Conservation (phyloP, 2,888 invertebrate genomes). For the Colostygia pectinataria region DNA sequence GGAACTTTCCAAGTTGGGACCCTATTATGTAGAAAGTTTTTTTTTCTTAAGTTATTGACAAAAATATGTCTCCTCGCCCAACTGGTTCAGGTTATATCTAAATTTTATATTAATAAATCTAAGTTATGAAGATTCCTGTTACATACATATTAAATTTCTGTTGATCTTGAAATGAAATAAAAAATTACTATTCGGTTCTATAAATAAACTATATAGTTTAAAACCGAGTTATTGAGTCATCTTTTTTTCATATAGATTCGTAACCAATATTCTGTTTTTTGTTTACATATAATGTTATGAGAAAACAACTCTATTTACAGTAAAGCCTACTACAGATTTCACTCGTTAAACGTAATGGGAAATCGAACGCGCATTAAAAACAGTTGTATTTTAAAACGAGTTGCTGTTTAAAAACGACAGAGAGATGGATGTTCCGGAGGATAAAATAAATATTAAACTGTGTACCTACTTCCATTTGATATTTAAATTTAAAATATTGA, state of each 20-base stretch:
- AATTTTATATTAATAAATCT: too few relatives aligned
- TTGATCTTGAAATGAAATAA: too few relatives aligned
- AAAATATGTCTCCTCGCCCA: background rate
- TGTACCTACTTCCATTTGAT: constrained; percentile 60
- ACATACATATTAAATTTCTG: too few relatives aligned
- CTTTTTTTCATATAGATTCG: too few relatives aligned
- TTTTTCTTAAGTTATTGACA: constrained; percentile 4
- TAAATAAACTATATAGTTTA: too few relatives aligned
- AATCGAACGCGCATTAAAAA: constrained; percentile 19
- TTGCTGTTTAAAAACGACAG: constrained; percentile 52
- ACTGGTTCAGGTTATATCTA: too few relatives aligned
- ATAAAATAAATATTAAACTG: constrained; percentile 67
- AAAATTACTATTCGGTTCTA: too few relatives aligned
- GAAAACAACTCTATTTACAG: background rate
- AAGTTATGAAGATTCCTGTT: too few relatives aligned
- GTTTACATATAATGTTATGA: background rate
- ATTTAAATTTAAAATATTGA: constrained; percentile 81
- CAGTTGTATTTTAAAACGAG: constrained; percentile 25
- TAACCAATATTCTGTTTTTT: too few relatives aligned
- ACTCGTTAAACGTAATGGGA: constrained; percentile 9
- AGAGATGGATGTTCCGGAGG: constrained; percentile 57
- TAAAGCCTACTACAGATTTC: constrained; percentile 1
- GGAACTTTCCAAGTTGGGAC: constrained; percentile 41
- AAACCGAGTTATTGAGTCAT: too few relatives aligned
- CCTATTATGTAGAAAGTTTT: constrained; percentile 35